phyloP scores from a whole-genome alignment of 2,888 invertebrate genomes.

The Plemyria rubiginata region DNA sequence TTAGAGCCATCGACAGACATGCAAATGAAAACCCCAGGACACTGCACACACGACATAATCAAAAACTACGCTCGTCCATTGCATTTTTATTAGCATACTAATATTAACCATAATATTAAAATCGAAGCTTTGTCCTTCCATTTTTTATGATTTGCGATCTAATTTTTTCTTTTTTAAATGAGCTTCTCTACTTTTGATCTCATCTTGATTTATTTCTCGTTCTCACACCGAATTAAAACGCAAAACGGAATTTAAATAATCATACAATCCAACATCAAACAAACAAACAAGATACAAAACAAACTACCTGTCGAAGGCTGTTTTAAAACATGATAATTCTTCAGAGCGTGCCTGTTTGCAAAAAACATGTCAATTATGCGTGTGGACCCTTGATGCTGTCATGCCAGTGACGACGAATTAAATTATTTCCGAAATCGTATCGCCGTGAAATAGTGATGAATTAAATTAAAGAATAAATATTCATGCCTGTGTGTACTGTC shows the following conservation, averaged over 20 bases:
- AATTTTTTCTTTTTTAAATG: not conserved
- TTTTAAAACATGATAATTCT: no score
- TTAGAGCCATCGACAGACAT: conserved; percentile 5
- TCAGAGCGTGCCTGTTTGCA: not conserved
- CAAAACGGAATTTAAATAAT: no score
- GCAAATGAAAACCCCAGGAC: conserved; percentile 7
- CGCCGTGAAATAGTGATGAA: conserved; percentile 22
- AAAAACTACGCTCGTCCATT: conserved; percentile 5
- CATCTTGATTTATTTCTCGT: not conserved
- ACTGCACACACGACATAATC: not conserved
- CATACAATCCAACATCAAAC: no score
- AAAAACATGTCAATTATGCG: conserved; percentile 17
- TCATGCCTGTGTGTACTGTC: conserved; percentile 1
- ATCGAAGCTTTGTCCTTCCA: no score
- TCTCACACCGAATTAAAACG: not conserved
- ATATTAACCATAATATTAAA: not conserved
- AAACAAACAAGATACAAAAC: no score
- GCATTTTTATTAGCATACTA: conserved; percentile 9
- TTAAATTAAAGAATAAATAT: conserved; percentile 64
- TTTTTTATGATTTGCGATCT: no score
- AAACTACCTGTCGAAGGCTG: no score
- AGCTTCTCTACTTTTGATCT: no score
- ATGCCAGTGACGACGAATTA: conserved; percentile 15
- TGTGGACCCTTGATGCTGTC: conserved; percentile 5
- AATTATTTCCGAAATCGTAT: conserved; percentile 13